These are phyloP conservation scores for Darevskia nairensis DNA, from an alignment of 2,797 vertebrate species.

Conservation along the genomic window DNA sequence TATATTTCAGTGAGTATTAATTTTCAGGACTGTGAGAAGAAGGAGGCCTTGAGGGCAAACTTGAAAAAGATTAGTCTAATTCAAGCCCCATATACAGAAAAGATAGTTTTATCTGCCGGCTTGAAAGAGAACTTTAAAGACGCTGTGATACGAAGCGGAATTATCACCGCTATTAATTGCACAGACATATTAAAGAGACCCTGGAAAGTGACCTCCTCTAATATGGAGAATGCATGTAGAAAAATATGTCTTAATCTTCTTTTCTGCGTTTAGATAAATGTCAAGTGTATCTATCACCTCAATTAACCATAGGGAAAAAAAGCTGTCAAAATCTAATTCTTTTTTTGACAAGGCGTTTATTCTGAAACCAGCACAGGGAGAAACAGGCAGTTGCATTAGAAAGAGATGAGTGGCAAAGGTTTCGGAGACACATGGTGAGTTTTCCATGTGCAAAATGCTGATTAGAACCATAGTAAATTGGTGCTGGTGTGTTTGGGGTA, in stretches of 20 bases:
- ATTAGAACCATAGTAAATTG: conserved; percentile 77
- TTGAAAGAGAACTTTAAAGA: conserved; percentile 80
- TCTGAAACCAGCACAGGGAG: conserved; percentile 77
- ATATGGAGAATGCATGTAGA: conserved; percentile 79
- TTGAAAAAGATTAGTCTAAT: conserved; percentile 81
- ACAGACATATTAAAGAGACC: conserved; percentile 85
- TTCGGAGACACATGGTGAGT: conserved; percentile 73
- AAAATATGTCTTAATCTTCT: conserved; percentile 85
- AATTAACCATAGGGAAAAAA: conserved; percentile 86
- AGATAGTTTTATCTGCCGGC: conserved; percentile 77
- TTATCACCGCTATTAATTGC: conserved; percentile 84
- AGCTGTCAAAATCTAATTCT: conserved; percentile 85
- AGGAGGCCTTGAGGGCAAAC: conserved; percentile 74
- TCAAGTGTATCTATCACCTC: conserved; percentile 89
- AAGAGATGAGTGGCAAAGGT: conserved; percentile 75
- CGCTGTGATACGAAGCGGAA: conserved; percentile 75
- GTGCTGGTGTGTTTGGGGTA: conserved; percentile 53
- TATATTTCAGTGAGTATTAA: conserved; percentile 79
- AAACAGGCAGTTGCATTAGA: conserved; percentile 75
- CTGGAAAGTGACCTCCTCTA: conserved; percentile 83
- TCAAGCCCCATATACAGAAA: conserved; percentile 73
- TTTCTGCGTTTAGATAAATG: conserved; percentile 83
- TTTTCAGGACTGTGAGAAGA: conserved; percentile 74
- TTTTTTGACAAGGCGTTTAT: conserved; percentile 81
- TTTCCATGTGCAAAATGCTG: conserved; percentile 76